Percentiles rank a stretch among this genome's conserved stretches.
These are phyloP conservation scores for Microcaecilia unicolor DNA, from an alignment of 2,797 vertebrate genomes.

Conservation along the genomic window DNA sequence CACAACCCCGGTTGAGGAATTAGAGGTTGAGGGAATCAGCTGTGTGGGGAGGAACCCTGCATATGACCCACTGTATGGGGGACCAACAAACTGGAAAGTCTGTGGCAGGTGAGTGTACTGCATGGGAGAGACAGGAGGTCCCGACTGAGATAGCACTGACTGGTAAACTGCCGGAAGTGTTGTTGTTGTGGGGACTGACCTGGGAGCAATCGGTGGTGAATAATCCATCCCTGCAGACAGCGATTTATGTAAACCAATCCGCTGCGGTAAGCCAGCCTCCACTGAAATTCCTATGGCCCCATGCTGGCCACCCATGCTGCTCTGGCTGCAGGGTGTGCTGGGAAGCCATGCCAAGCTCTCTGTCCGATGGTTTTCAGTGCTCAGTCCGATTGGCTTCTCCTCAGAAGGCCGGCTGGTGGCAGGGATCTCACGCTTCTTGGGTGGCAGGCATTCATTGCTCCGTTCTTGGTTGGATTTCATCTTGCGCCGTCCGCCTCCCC, in stretches of 20 bases:
- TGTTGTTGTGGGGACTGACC: slow-evolving; percentile 64
- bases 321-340: slow-evolving; percentile 57
- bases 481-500: slow-evolving; percentile 52
- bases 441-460: slow-evolving; percentile 97
- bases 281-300: slow-evolving; percentile 42
- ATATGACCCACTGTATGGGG: slow-evolving; percentile 75
- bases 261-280: slow-evolving; percentile 63
- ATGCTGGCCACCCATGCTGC: slow-evolving; percentile 42
- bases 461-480: slow-evolving; percentile 98
- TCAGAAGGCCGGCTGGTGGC: slow-evolving; percentile 78
- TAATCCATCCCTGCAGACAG: slow-evolving; percentile 64
- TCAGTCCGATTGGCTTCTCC: slow-evolving; percentile 63
- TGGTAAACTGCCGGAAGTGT: slow-evolving; percentile 77
- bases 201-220: slow-evolving; percentile 59
- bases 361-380: slow-evolving; percentile 74
- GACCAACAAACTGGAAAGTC: slow-evolving; percentile 85
- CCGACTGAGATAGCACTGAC: slow-evolving; percentile 69
- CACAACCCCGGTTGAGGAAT: slow-evolving; percentile 44
- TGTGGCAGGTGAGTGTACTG: slow-evolving; percentile 86
- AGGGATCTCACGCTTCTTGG: slow-evolving; percentile 92
- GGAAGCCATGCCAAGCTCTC: slow-evolving; percentile 90
- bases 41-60: slow-evolving; percentile 86
- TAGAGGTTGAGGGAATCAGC: slow-evolving; percentile 74
- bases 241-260: slow-evolving; percentile 74
- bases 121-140: slow-evolving; percentile 63